phyloP scores from a whole-genome alignment of 2,113 vertebrate species.

The Catagonus wagneri region DNA sequence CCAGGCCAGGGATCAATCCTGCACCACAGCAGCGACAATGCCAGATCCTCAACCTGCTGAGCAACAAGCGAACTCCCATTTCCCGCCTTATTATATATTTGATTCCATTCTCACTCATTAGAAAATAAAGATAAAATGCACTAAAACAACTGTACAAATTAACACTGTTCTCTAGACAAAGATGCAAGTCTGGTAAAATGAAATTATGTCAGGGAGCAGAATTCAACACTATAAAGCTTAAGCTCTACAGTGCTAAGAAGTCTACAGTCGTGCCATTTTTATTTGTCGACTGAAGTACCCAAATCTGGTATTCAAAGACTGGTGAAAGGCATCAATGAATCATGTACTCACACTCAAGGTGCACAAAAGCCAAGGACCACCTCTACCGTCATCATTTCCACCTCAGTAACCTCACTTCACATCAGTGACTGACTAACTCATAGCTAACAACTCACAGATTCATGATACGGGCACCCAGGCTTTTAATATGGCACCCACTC shows the following conservation, averaged over 20 bases:
- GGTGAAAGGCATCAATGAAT: neutral
- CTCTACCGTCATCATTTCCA: neutral
- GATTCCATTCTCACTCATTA: neutral
- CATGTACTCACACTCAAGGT: neutral
- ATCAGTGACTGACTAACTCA: neutral
- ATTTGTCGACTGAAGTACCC: neutral
- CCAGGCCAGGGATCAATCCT: too few relatives aligned
- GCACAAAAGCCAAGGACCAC: neutral
- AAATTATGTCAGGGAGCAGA: neutral
- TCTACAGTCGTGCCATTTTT: neutral
- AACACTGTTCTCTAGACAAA: neutral
- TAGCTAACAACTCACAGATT: neutral
- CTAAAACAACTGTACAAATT: neutral
- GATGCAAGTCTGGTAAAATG: neutral
- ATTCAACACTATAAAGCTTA: neutral
- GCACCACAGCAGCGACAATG: too few relatives aligned
- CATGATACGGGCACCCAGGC: neutral
- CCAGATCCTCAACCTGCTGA: too few relatives aligned
- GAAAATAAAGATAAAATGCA: constrained; percentile 16
- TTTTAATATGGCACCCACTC: neutral
- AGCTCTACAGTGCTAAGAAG: neutral
- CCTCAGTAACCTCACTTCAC: neutral
- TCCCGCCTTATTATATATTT: neutral
- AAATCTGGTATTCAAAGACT: neutral
- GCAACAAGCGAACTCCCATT: too few relatives aligned